phyloP scores from a whole-genome alignment of 2,888 invertebrate genomes.

The Diadromus collaris region DNA sequence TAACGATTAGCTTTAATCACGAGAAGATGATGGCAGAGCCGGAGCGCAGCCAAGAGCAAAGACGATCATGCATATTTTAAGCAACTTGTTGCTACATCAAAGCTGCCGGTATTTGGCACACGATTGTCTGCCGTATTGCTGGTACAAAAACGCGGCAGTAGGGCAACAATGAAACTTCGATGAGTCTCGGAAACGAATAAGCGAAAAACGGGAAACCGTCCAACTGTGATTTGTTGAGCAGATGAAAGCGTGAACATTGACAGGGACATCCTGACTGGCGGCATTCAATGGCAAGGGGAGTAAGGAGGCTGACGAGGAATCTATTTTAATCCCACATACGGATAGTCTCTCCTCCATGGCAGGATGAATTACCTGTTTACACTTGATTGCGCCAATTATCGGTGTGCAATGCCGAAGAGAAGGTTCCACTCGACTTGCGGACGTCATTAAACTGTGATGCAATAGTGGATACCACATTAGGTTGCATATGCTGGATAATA shows the following conservation, averaged over 20 bases:
- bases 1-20: slow-evolving; percentile 59
- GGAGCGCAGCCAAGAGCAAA: slow-evolving; percentile 48
- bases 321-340: slow-evolving; percentile 25
- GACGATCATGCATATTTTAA: slow-evolving; percentile 55
- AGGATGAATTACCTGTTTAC: slow-evolving; percentile 66
- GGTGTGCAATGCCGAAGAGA: slow-evolving; percentile 45
- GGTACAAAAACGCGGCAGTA: background rate
- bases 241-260: slow-evolving; percentile 16
- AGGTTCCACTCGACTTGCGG: slow-evolving; percentile 11
- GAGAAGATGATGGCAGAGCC: slow-evolving; percentile 31
- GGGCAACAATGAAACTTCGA: background rate
- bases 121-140: slow-evolving; percentile 20
- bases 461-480: slow-evolving; percentile 2
- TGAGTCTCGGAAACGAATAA: background rate
- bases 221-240: background rate
- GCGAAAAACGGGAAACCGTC: background rate
- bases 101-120: slow-evolving; percentile 19
- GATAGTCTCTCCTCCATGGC: slow-evolving; percentile 62
- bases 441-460: slow-evolving; percentile 45
- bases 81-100: slow-evolving; percentile 59
- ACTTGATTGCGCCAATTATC: slow-evolving; percentile 70
- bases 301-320: slow-evolving; percentile 11
- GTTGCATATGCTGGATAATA: slow-evolving; percentile 6
- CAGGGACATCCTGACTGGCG: background rate
- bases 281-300: slow-evolving; percentile 18